Conservation (phyloP, 2,888 invertebrate species). For the Drosophila subquinaria region DNA sequence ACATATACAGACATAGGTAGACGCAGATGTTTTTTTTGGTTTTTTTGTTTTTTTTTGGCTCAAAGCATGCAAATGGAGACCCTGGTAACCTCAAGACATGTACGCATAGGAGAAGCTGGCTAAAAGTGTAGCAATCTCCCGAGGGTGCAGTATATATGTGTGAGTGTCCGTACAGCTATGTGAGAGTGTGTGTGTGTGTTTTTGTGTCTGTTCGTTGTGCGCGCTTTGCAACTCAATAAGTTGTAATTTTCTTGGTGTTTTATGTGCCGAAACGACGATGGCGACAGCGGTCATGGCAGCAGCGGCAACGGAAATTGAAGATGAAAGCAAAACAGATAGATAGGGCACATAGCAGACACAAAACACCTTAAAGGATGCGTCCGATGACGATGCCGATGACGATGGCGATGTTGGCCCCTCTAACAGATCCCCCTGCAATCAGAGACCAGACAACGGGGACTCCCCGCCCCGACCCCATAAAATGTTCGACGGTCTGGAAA, state of each 20-base stretch:
- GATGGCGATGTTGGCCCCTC: constrained; percentile 6
- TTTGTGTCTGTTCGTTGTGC: constrained; percentile 17
- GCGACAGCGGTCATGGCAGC: constrained; percentile 18
- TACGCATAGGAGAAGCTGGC: constrained; percentile 31
- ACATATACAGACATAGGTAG: constrained; percentile 28
- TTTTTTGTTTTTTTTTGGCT: constrained; percentile 12
- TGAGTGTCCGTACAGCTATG: constrained; percentile 10
- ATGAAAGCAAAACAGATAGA: constrained; percentile 74
- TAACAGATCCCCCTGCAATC: constrained; percentile 14
- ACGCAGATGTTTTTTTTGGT: constrained; percentile 55
- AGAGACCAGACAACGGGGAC: constrained; percentile 17
- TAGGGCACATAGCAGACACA: constrained; percentile 53
- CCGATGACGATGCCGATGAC: constrained; percentile 7
- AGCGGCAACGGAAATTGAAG: constrained; percentile 70
- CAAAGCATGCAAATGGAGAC: constrained; percentile 63
- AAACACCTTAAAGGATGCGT: constrained; percentile 68
- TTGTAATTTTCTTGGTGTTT: constrained; percentile 75
- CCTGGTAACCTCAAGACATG: constrained; percentile 30
- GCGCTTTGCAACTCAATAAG: constrained; percentile 76
- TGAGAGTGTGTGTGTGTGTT: constrained; percentile 18
- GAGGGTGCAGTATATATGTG: constrained; percentile 49
- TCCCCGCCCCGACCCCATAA: not conserved
- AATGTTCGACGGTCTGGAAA: constrained; percentile 65
- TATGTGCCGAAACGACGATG: constrained; percentile 47
- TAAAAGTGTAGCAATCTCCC: constrained; percentile 50